phyloP scores from a whole-genome alignment of 1,140 invertebrate genomes.

The Halyomorpha halys region DNA sequence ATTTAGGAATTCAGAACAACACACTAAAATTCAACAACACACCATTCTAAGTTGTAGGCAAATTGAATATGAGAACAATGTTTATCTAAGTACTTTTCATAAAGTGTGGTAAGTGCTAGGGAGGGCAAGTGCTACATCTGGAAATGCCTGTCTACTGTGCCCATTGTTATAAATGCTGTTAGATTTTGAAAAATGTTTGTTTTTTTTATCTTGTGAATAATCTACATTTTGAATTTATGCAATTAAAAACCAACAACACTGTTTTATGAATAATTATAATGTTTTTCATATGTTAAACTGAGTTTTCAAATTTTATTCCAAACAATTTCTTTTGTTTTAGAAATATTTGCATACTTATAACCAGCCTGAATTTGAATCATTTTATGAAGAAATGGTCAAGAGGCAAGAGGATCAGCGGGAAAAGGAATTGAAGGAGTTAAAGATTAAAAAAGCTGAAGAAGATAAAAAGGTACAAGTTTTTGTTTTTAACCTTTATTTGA shows the following conservation, averaged over 20 bases:
- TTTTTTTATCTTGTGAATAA: no score
- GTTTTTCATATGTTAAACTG: background rate
- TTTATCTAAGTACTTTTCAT: no score
- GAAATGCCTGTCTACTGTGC: no score
- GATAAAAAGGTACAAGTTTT: slow-evolving; percentile 41
- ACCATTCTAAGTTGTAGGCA: no score
- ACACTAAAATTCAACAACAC: no score
- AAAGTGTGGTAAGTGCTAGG: no score
- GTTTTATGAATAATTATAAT: background rate
- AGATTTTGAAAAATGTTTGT: no score
- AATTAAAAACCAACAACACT: background rate
- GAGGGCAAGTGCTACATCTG: no score
- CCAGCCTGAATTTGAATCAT: slow-evolving; percentile 59
- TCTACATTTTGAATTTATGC: background rate
- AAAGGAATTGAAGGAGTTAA: slow-evolving; percentile 41
- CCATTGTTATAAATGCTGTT: no score
- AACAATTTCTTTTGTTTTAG: slow-evolving; percentile 32
- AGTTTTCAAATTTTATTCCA: background rate
- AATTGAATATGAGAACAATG: no score
- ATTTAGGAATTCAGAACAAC: no score
- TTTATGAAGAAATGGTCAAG: slow-evolving; percentile 73
- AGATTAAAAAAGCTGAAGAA: slow-evolving; percentile 44
- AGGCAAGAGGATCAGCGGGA: slow-evolving; percentile 50
- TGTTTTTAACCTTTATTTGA: background rate
- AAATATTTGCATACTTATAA: slow-evolving; percentile 61